These are phyloP conservation scores for Anoncus sp. DNA, from an alignment of 2,888 invertebrate species.

Conservation along the genomic window DNA sequence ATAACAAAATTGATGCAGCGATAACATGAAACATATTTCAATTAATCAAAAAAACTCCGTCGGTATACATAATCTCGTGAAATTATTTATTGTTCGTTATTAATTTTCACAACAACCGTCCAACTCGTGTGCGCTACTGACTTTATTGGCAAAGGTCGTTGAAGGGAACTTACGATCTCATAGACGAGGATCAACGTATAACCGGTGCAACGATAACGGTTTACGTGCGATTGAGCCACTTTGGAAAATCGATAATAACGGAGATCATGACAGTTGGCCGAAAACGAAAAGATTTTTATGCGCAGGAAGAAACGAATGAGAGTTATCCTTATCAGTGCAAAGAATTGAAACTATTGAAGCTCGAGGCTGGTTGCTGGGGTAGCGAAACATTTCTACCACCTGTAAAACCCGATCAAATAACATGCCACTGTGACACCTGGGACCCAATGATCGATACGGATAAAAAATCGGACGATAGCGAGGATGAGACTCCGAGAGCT, in stretches of 20 bases:
- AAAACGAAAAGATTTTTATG: slow-evolving; percentile 68
- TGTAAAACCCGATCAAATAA: slow-evolving; percentile 44
- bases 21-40: no score
- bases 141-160: slow-evolving; percentile 68
- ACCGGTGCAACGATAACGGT: slow-evolving; percentile 69
- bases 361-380: slow-evolving; percentile 68
- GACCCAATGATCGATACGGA: slow-evolving; percentile 12
- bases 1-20: no score
- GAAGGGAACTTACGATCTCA: slow-evolving; percentile 69
- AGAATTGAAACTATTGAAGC: slow-evolving; percentile 66
- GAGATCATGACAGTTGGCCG: slow-evolving; percentile 69
- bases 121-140: neutral
- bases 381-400: slow-evolving; percentile 60
- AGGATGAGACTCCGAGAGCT: neutral
- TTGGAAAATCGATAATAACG: slow-evolving; percentile 76
- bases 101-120: neutral
- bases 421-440: slow-evolving; percentile 61
- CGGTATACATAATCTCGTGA: no score
- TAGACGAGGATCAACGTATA: slow-evolving; percentile 65
- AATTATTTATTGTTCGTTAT: neutral
- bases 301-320: slow-evolving; percentile 73
- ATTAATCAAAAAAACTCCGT: no score
- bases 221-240: slow-evolving; percentile 75
- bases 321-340: slow-evolving; percentile 72
- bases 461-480: slow-evolving; percentile 17